Conservation (phyloP, 2,113 vertebrate genomes). For the Apteryx mantelli region DNA sequence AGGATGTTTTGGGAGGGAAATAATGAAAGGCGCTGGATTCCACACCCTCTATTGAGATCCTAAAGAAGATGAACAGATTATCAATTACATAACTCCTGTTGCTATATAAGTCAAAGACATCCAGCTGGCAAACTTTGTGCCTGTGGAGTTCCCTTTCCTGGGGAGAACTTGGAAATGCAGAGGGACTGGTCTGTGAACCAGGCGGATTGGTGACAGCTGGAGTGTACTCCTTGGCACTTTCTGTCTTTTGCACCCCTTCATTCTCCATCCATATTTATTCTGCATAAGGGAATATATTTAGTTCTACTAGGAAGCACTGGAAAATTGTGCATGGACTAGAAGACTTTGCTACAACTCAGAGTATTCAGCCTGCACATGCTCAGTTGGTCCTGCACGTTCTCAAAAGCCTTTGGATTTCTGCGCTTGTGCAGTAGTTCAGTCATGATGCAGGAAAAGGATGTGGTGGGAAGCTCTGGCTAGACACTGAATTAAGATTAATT, state of each 20-base stretch:
- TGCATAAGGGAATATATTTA: neutral
- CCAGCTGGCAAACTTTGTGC: neutral
- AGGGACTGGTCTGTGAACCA: neutral
- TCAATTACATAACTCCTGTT: neutral
- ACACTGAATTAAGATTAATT: neutral
- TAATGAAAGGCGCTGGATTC: neutral
- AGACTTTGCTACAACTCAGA: neutral
- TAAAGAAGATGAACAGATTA: neutral
- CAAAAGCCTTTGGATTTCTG: neutral
- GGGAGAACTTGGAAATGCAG: neutral
- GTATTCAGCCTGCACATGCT: neutral
- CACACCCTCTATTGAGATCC: neutral
- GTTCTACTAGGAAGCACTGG: neutral
- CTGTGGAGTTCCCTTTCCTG: neutral
- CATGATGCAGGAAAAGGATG: neutral
- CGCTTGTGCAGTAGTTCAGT: neutral
- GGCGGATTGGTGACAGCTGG: neutral
- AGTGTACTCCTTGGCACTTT: neutral
- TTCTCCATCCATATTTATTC: neutral
- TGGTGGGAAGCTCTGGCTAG: neutral
- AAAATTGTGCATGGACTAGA: neutral
- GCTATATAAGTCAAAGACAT: neutral
- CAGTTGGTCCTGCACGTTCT: rapidly evolving
- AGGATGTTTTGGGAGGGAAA: neutral
- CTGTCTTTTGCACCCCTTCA: neutral